Evolutionary conservation across 2,797 vertebrate species (phyloP).

Genomic region (Lophius americanus): DNA sequence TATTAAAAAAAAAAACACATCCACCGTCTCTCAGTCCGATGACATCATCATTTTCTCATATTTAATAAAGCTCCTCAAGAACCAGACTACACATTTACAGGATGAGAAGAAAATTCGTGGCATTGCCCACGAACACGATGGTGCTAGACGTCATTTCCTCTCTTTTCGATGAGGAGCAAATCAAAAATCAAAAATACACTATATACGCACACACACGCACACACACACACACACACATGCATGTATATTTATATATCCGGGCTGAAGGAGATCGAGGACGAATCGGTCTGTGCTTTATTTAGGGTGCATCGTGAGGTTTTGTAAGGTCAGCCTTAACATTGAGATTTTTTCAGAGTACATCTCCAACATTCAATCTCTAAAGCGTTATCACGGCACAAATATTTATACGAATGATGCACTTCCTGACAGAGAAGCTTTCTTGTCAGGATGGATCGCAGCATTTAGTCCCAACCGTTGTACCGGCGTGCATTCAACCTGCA

Average conservation of each 20-base stretch:
- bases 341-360: background rate
- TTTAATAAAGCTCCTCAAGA: background rate
- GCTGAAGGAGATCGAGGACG: constrained; percentile 24
- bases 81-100: background rate
- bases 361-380: background rate
- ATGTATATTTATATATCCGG: constrained; percentile 6
- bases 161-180: constrained; percentile 21
- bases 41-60: background rate
- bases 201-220: background rate
- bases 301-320: constrained; percentile 8
- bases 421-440: background rate
- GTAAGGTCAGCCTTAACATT: constrained; percentile 32
- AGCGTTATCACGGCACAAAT: background rate
- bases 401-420: background rate
- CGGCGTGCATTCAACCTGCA: constrained; percentile 30
- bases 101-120: background rate
- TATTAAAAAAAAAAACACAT: too few species aligned
- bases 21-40: background rate
- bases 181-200: constrained; percentile 21
- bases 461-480: background rate
- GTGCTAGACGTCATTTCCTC: background rate
- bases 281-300: too few species aligned
- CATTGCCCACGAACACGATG: background rate
- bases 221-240: constrained; percentile 1
- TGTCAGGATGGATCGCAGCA: background rate